Evolutionary conservation across 2,888 invertebrate species (phyloP).

Genomic region (Trachelus tabidus): DNA sequence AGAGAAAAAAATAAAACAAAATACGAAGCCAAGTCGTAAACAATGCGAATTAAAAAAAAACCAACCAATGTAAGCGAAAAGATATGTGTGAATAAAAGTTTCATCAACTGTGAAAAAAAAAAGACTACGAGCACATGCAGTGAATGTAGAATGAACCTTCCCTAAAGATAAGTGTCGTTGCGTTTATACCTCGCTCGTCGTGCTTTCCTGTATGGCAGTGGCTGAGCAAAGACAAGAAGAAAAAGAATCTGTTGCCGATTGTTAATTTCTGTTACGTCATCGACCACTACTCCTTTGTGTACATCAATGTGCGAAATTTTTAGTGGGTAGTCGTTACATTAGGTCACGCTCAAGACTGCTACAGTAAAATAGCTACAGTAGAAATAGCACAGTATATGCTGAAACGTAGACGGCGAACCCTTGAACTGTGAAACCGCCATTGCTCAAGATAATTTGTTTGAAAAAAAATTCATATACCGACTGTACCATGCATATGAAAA

Average conservation of each 20-base stretch:
- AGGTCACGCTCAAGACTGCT: background rate
- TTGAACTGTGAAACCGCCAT: background rate
- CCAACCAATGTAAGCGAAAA: slow-evolving; percentile 58
- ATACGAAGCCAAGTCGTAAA: background rate
- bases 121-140: slow-evolving; percentile 2
- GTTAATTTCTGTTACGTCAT: background rate
- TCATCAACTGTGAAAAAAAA: slow-evolving; percentile 47
- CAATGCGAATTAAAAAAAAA: background rate
- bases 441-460: no score
- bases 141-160: slow-evolving; percentile 3
- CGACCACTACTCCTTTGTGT: background rate
- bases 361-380: background rate
- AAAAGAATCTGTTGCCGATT: background rate
- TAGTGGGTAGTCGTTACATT: background rate
- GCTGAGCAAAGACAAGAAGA: background rate
- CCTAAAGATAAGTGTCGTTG: background rate
- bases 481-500: background rate
- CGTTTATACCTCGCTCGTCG: background rate
- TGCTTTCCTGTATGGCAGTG: background rate
- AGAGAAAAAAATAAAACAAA: background rate
- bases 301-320: background rate
- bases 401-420: background rate
- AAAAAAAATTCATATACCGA: no score
- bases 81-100: slow-evolving; percentile 66
- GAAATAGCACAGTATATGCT: background rate